These are phyloP conservation scores for Tachysurus vachellii DNA, from an alignment of 2,113 vertebrate genomes.

Conservation along the genomic window DNA sequence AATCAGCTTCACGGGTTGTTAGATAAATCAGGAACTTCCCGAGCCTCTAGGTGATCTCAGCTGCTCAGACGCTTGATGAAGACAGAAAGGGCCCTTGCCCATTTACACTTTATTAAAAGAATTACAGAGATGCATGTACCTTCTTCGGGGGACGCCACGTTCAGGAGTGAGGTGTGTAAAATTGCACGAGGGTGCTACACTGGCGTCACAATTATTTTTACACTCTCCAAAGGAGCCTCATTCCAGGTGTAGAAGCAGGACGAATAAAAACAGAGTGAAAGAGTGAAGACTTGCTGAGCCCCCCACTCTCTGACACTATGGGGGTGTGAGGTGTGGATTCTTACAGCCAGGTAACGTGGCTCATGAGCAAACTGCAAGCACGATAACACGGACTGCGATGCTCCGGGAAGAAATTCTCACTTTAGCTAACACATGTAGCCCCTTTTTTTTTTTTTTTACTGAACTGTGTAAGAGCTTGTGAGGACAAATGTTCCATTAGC, in stretches of 20 bases:
- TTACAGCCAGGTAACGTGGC: slow-evolving; percentile 49
- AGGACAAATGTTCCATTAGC: slow-evolving; percentile 48
- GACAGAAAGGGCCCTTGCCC: slow-evolving; percentile 70
- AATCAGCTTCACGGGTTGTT: slow-evolving; percentile 76
- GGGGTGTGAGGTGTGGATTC: slow-evolving; percentile 56
- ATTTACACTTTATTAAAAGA: slow-evolving; percentile 76
- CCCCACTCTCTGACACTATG: background rate
- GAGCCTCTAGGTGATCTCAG: slow-evolving; percentile 71
- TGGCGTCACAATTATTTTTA: slow-evolving; percentile 64
- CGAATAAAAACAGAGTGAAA: background rate
- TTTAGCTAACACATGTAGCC: slow-evolving; percentile 38
- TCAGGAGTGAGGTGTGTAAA: slow-evolving; percentile 64
- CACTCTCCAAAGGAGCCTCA: slow-evolving; percentile 47
- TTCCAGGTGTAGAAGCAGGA: slow-evolving; percentile 57
- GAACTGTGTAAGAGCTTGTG: slow-evolving; percentile 33
- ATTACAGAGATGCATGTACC: slow-evolving; percentile 68
- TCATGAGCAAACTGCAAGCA: slow-evolving; percentile 18
- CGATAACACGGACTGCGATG: slow-evolving; percentile 31
- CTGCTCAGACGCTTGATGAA: slow-evolving; percentile 69
- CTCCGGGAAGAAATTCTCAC: slow-evolving; percentile 48
- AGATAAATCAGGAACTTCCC: slow-evolving; percentile 74
- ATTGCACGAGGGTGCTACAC: slow-evolving; percentile 63
- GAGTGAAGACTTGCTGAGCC: slow-evolving; percentile 16
- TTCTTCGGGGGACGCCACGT: slow-evolving; percentile 61
- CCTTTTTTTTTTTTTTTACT: slow-evolving; percentile 31